phyloP scores from a whole-genome alignment of 2,888 invertebrate genomes.

The Ptychoptera contaminata region DNA sequence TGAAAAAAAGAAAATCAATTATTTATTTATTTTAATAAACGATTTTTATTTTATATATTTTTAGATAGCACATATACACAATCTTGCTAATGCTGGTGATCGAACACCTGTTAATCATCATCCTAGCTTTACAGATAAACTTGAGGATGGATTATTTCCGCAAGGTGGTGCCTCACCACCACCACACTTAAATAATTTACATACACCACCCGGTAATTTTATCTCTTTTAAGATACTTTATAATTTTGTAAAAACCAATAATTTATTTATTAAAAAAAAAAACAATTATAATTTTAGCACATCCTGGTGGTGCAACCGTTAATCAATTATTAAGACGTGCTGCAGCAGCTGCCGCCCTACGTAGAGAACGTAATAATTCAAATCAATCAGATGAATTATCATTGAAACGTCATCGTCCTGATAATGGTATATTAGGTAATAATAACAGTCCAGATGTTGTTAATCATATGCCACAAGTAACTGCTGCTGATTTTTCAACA shows the following conservation, averaged over 20 bases:
- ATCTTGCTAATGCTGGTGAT: constrained; percentile 37
- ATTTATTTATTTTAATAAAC: constrained; percentile 1
- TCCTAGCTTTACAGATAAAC: constrained; percentile 30
- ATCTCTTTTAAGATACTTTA: neutral
- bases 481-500: constrained; percentile 31
- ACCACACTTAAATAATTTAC: constrained; percentile 37
- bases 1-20: neutral
- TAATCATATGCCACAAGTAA: constrained; percentile 33
- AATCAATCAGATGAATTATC: constrained; percentile 21
- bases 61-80: constrained; percentile 49
- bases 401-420: constrained; percentile 26
- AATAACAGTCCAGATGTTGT: constrained; percentile 44
- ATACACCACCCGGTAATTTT: constrained; percentile 21
- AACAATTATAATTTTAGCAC: constrained; percentile 4
- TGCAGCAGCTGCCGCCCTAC: constrained; percentile 32
- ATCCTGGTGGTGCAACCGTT: constrained; percentile 30
- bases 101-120: constrained; percentile 37
- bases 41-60: constrained; percentile 14
- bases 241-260: neutral
- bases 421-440: constrained; percentile 32
- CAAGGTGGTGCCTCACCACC: constrained; percentile 34
- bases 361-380: constrained; percentile 22
- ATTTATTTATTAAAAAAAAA: neutral
- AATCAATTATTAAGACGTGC: constrained; percentile 50
- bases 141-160: constrained; percentile 34